These are phyloP conservation scores for Cremastinae sp. DNA, from an alignment of 2,888 invertebrate species.

Conservation along the genomic window DNA sequence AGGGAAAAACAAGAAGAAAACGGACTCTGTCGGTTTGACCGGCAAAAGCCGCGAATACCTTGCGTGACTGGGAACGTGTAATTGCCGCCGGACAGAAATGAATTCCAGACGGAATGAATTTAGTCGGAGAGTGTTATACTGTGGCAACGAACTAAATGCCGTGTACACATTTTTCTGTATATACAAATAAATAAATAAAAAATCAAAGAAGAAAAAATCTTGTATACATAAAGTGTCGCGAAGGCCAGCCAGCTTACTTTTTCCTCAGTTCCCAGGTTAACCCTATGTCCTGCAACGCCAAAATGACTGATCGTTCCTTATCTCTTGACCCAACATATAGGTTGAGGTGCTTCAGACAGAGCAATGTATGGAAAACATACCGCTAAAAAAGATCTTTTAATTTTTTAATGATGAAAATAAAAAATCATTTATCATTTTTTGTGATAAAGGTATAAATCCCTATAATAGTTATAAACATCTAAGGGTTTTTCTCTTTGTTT, in stretches of 20 bases:
- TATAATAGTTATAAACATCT: no score
- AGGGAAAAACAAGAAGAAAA: slow-evolving; percentile 30
- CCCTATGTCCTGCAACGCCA: slow-evolving; percentile 41
- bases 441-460: no score
- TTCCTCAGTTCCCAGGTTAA: slow-evolving; percentile 71
- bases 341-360: no score
- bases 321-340: no score
- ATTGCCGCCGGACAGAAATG: slow-evolving; percentile 60
- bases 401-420: no score
- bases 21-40: slow-evolving; percentile 24
- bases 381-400: no score
- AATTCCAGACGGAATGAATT: slow-evolving; percentile 60
- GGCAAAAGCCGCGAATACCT: slow-evolving; percentile 51
- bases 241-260: slow-evolving; percentile 76
- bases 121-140: slow-evolving; percentile 50
- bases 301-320: slow-evolving; percentile 57
- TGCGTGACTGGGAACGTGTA: slow-evolving; percentile 55
- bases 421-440: no score
- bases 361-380: no score
- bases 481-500: no score
- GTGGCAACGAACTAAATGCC: slow-evolving; percentile 43
- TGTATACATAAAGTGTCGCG: slow-evolving; percentile 68
- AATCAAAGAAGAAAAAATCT: not conserved
- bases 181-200: slow-evolving; percentile 8
- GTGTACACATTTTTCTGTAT: slow-evolving; percentile 3